Base-by-base conservation (phyloP, 1,140 invertebrate species). In the Saccostrea echinata region DNA sequence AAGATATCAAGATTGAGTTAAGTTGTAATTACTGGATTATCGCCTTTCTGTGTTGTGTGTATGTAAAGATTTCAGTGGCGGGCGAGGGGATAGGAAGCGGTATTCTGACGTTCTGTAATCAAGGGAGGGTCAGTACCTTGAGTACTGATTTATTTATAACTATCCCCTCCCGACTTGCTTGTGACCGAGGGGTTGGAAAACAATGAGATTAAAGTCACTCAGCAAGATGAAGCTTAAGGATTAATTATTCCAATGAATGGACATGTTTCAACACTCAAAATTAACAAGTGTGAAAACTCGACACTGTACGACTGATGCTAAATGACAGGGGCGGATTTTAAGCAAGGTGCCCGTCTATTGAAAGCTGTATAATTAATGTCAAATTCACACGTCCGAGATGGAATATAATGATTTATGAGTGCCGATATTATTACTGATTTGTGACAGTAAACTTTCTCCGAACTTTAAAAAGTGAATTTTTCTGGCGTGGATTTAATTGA, bases 1-100 rank as follows among this genome's bases (percentile, higher is more conserved):
- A 76, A 76, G 68, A 76, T 76, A 76, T 76, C 68, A 30, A 33
- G 64, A 13, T 71, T 71, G 64, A 33, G 68, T 76, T 30, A 30
- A 76, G 68, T 30, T 76, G 68, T 76, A 11, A 76, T 76, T 33
- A 76, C 30, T 76, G 68, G 68, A 30, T 33, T 27, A 76, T 27
- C 68, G 68, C 27, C 27, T 30, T 61, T 21, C 55, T 61, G 27
- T 30, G 24, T 64, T 24, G 57, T 64, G 43, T 43, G 57, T 21
- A 24, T 64, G 27, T 12, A 33, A 16, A 76, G 68, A 18, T 64
- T 24, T 21, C 57, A 24, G 21, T 30, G 27, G 16, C 8, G 6
- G 68, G 11, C 27, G 68, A 76, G 68, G 68, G 30, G 24, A 33
- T 33, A 76, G 11, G 11, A 27, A 16, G 27, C 68, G 27, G 4